Evolutionary conservation across 2,888 invertebrate species (phyloP), one percentile per base, ranked within the genome.

Genomic region (Masnerella sp.): DNA sequence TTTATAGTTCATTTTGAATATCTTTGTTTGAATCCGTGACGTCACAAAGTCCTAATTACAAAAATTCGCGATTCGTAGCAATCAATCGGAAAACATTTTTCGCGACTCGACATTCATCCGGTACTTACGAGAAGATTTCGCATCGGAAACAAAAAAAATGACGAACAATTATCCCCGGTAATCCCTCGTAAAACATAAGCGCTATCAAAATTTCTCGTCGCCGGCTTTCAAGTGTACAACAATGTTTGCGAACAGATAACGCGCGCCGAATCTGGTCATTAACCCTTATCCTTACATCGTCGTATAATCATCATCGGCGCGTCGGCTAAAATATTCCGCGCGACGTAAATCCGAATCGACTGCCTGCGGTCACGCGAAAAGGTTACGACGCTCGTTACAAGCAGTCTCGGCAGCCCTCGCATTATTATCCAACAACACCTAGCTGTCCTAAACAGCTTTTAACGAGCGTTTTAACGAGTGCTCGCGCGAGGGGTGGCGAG

Each of bases 391-490:
- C 68, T 75, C 75, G 72, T 72, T 72, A 75, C 68, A 65, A 72
- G 61, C 64, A 65, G 65, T 68, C 72, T 54, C 72, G 62, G 71
- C 71, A 72, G 61, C 56, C 58, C 64, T 72, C 45, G 72, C 68
- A 69, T 75, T 72, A 75, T 75, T 75, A 71, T 75, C 75, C 75
- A 68, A 75, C 75, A 75, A 65, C 65, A 56, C 75, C 75, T 71
- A 71, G 71, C 64, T 62, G 59, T 69, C 75, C 75, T 72, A 75
- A 75, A 76, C 76, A 76, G 70, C 71, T 76, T 71, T 74, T 76
- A 76, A 76, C 74, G 74, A 76, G 74, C 72, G 45, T 61, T 61
- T 68, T 65, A 69, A 72, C 68, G 75, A 72, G 72, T 67, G 52
- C 59, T 74, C 62, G 61, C 56, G 61, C 62, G 47, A 58, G 30